Percentiles rank a stretch among this genome's conserved stretches.
Conservation (phyloP, 2,113 vertebrate genomes). For the Amphilophus citrinellus region DNA sequence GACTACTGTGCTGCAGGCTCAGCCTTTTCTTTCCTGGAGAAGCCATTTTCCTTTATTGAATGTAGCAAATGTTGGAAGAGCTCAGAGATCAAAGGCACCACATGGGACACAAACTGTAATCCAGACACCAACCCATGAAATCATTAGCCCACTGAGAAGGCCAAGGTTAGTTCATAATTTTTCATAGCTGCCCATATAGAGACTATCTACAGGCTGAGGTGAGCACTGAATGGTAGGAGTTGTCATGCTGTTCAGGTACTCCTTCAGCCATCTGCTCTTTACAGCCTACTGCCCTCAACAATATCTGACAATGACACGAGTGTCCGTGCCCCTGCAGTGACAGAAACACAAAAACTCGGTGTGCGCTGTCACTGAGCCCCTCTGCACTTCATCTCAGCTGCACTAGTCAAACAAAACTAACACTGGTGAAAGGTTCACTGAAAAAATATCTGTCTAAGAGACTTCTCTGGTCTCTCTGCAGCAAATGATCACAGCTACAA, state of each 20-base stretch:
- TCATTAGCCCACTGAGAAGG: neutral
- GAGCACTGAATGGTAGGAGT: slow-evolving; percentile 1
- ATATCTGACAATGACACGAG: slow-evolving; percentile 64
- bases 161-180: slow-evolving; percentile 1
- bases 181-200: neutral
- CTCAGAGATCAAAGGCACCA: neutral
- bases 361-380: slow-evolving; percentile 10
- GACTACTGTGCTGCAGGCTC: neutral
- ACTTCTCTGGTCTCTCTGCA: neutral
- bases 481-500: neutral
- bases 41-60: neutral
- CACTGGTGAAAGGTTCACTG: neutral
- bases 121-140: slow-evolving; percentile 1
- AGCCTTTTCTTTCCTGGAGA: neutral
- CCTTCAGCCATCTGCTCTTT: slow-evolving; percentile 71
- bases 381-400: slow-evolving; percentile 11
- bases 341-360: slow-evolving; percentile 4
- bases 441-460: neutral
- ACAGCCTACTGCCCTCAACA: slow-evolving; percentile 52
- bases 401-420: slow-evolving; percentile 15
- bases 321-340: slow-evolving; percentile 27
- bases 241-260: slow-evolving; percentile 50
- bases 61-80: neutral
- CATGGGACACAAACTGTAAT: neutral
- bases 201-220: slow-evolving; percentile 4